Evolutionary conservation across 2,888 invertebrate genomes (phyloP), one percentile per base, ranked within the genome.

Genomic region (Bombylius major): DNA sequence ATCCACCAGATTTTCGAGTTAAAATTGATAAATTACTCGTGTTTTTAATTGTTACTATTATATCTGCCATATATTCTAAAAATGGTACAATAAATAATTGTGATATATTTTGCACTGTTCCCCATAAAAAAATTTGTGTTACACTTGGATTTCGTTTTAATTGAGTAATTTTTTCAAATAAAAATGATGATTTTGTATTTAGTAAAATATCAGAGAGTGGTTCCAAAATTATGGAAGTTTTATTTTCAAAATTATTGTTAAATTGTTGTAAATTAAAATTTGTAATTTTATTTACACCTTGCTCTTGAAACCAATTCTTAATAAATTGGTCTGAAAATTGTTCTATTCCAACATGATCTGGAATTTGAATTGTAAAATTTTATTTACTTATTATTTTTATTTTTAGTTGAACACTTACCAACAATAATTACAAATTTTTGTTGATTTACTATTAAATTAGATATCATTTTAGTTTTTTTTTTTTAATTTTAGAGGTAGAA

Each of bases 371-470:
- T 36, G n/a, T 33, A n/a, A n/a, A 50, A 39, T 47, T 47, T 36
- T 42, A 13, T 36, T 51, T 34, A 12, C 13, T 34, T 13, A n/a
- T 13, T n/a, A 23, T 23, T 23, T 23, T 1, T 23, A 23, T 23
- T 23, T 23, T 23, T 3, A 23, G 3, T 23, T 23, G 23, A 23
- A 23, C 23, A 23, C 23, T 67, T 63, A 73, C 73, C 73, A 59
- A 72, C 65, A 56, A 73, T 65, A 4, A 74, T 61, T 12, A 72
- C 65, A 57, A 71, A 65, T 60, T 69, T 70, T 57, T 71, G 69
- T 46, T 65, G 62, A 53, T 69, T 64, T 57, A 72, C 61, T 47
- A 73, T 49, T 39, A 68, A 60, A 59, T 68, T 69, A 47, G 71
- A 71, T n/a, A 72, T 65, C 72, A 70, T 71, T 50, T 45, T 45